Conservation (phyloP, 2,888 invertebrate genomes). For the Sarcophaga carnaria region DNA sequence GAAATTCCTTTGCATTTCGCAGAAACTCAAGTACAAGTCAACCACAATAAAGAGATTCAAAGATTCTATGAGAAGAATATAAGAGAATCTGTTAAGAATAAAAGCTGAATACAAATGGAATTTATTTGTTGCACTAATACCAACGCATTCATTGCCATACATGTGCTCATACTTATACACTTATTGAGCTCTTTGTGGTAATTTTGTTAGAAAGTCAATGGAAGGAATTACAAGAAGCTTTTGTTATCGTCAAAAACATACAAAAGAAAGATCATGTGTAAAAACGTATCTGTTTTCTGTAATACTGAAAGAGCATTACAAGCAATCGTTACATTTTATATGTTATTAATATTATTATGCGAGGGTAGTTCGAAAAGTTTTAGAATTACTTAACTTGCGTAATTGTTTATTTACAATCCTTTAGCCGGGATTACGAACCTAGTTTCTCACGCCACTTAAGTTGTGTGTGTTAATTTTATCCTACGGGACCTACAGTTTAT, state of each 20-base stretch:
- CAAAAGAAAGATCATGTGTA: not conserved
- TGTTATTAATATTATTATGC: too few relatives aligned
- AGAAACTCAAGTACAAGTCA: slow-evolving; percentile 11
- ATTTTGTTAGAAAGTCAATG: not conserved
- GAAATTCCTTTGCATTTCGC: not conserved
- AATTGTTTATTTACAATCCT: too few relatives aligned
- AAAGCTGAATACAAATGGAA: not conserved
- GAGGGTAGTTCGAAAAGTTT: too few relatives aligned
- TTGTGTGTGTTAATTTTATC: too few relatives aligned
- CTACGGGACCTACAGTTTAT: too few relatives aligned
- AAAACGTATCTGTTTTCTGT: not conserved
- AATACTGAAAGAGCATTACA: not conserved
- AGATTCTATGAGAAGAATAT: not conserved
- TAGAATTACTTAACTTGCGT: too few relatives aligned
- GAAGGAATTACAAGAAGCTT: not conserved
- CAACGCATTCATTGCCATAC: not conserved
- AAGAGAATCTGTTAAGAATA: not conserved
- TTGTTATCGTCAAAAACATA: not conserved
- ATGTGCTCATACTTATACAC: too few relatives aligned
- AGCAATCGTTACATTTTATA: not conserved
- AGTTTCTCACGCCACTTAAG: too few relatives aligned
- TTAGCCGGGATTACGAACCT: too few relatives aligned
- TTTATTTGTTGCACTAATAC: slow-evolving; percentile 14
- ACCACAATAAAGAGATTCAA: slow-evolving; percentile 11
- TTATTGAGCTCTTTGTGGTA: not conserved